These are phyloP conservation scores for Zelostemma sp. DNA, from an alignment of 1,140 invertebrate genomes.

Conservation along the genomic window DNA sequence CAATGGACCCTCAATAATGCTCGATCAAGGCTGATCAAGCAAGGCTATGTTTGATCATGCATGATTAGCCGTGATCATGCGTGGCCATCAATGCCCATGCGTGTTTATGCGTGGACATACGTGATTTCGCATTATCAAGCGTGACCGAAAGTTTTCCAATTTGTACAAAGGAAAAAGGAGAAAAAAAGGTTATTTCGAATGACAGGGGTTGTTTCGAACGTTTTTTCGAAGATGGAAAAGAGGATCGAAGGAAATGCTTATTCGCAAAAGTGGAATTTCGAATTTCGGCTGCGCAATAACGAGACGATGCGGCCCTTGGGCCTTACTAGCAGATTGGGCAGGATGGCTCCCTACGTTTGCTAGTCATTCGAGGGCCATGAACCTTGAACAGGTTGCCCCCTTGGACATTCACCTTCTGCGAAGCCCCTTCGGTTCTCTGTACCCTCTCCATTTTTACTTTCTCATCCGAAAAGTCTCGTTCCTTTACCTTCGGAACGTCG, in stretches of 20 bases:
- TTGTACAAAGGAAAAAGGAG: background rate
- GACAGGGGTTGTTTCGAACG: too few species aligned
- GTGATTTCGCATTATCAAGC: too few species aligned
- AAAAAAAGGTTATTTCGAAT: background rate
- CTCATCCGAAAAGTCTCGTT: slow-evolving; percentile 44
- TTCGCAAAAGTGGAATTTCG: too few species aligned
- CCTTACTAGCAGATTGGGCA: slow-evolving; percentile 63
- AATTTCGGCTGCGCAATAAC: slow-evolving; percentile 17
- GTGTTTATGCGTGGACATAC: too few species aligned
- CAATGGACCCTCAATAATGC: too few species aligned
- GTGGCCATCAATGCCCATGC: too few species aligned
- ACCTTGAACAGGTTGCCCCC: slow-evolving; percentile 71
- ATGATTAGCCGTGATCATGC: too few species aligned
- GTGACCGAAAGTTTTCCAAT: background rate
- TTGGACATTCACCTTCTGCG: slow-evolving; percentile 69
- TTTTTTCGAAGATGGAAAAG: too few species aligned
- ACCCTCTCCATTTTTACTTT: slow-evolving; percentile 50
- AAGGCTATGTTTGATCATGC: too few species aligned
- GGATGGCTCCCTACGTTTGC: slow-evolving; percentile 63
- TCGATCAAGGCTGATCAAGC: too few species aligned
- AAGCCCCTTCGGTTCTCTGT: slow-evolving; percentile 50
- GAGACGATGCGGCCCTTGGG: slow-evolving; percentile 55
- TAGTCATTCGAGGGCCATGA: slow-evolving; percentile 69
- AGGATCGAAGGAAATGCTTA: too few species aligned
- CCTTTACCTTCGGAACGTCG: slow-evolving; percentile 36